These are phyloP conservation scores for Micrasema longulum DNA, from an alignment of 1,140 invertebrate genomes.

Conservation along the genomic window DNA sequence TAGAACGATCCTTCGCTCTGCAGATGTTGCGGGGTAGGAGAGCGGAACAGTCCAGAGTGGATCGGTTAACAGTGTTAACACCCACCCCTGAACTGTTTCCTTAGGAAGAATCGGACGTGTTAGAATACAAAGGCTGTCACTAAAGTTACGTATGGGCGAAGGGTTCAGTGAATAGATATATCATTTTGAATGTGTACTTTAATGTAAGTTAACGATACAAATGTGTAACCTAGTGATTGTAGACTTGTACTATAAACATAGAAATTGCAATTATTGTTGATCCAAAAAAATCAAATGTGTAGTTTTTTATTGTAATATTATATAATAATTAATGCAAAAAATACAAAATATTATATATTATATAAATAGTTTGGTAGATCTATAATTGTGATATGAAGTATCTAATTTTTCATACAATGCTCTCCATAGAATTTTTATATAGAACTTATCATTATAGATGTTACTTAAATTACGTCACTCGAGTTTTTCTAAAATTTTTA, in stretches of 20 bases:
- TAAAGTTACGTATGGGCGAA: slow-evolving; percentile 9
- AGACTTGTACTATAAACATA: slow-evolving; percentile 44
- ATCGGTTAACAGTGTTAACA: background rate
- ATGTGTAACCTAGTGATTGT: slow-evolving; percentile 41
- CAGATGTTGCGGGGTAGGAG: background rate
- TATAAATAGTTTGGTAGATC: slow-evolving; percentile 51
- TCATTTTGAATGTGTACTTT: slow-evolving; percentile 32
- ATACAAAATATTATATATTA: slow-evolving; percentile 52
- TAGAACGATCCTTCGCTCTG: background rate
- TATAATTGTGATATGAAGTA: slow-evolving; percentile 53
- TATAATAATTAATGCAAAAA: slow-evolving; percentile 49
- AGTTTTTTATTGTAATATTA: slow-evolving; percentile 53
- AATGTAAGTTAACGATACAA: slow-evolving; percentile 26
- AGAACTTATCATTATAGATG: slow-evolving; percentile 19
- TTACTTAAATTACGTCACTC: slow-evolving; percentile 25
- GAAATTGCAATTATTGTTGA: slow-evolving; percentile 48
- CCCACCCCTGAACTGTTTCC: background rate
- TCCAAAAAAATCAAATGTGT: slow-evolving; percentile 47
- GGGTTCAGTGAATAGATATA: slow-evolving; percentile 32
- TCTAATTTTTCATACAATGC: slow-evolving; percentile 51
- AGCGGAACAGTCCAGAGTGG: background rate
- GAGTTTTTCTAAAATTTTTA: slow-evolving; percentile 42
- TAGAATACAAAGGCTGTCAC: slow-evolving; percentile 18
- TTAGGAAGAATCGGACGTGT: too few species aligned
- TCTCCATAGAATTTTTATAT: slow-evolving; percentile 49